Evolutionary conservation across 2,888 invertebrate genomes (phyloP), one percentile per base, ranked within the genome.

Genomic region (Panopea generosa): DNA sequence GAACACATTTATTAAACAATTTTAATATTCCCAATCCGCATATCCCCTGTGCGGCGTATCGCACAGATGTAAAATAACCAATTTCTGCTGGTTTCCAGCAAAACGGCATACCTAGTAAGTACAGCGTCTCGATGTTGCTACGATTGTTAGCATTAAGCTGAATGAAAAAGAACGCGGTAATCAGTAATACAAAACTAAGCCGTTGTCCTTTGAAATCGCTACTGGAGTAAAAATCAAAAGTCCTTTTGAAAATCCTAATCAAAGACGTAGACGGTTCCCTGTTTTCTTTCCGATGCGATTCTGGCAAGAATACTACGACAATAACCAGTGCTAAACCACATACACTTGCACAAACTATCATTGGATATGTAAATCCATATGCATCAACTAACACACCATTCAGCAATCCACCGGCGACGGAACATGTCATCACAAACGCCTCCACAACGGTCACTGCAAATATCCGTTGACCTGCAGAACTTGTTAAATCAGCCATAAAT

Each of bases 71-170:
- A 52, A 52, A 52, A 52, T 52, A 52, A 18, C 52, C 52, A 9
- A 52, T 26, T 52, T 52, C 20, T 22, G 26, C 4, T 18, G 52
- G 52, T 18, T 20, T 52, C 52, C 52, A 52, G 20, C 52, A 52
- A 52, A 52, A 24, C 20, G 52, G 52, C 52, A 52, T 52, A 22
- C 52, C 52, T 4, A 52, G 52, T 26, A 52, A 20, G 20, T 52
- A 52, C 7, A 52, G 7, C 2, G 24, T 24, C 20, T 52, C 52
- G 4, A 52, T 24, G 14, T 4, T 26, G 20, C 6, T 6, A 11
- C 52, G 14, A 26, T 52, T 52, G 52, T 52, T 52, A 16, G 22
- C 52, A 24, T 2, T 52, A 4, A 52, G 16, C 20, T 52, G 20
- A 4, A 52, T 20, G 22, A 52, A 52, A 26, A 52, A 52, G 26